phyloP scores from a whole-genome alignment of 2,888 invertebrate genomes.

The Amphipoea oculea region DNA sequence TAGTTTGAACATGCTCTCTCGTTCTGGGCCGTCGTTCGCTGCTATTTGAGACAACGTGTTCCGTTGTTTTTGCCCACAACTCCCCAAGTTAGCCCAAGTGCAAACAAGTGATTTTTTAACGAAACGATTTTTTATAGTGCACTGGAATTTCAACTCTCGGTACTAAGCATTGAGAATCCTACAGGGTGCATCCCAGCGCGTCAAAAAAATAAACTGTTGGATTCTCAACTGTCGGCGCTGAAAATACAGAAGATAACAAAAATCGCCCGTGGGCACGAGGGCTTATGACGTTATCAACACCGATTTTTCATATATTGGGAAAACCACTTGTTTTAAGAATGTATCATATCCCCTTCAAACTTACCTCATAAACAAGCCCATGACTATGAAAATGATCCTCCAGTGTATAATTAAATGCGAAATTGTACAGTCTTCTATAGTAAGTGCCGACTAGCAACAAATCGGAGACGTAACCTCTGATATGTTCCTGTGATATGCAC shows the following conservation, averaged over 20 bases:
- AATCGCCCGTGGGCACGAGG: background rate
- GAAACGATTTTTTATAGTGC: background rate
- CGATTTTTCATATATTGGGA: background rate
- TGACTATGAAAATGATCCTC: slow-evolving; percentile 83
- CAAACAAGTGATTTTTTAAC: too few species aligned
- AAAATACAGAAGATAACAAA: background rate
- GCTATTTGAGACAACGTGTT: background rate
- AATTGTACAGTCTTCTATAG: slow-evolving; percentile 83
- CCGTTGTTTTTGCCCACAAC: background rate
- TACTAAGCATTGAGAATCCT: background rate
- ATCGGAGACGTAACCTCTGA: slow-evolving; percentile 81
- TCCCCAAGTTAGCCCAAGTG: background rate
- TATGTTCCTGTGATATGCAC: slow-evolving; percentile 85
- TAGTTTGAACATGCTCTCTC: background rate
- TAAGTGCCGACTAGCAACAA: slow-evolving; percentile 84
- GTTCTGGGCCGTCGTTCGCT: background rate
- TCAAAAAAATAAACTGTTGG: background rate
- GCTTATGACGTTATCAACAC: background rate
- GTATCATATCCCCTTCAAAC: slow-evolving; percentile 10
- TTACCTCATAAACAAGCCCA: slow-evolving; percentile 87
- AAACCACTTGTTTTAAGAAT: background rate
- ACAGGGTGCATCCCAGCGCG: background rate
- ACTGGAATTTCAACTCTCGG: background rate
- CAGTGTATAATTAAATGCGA: slow-evolving; percentile 81
- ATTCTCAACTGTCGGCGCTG: background rate